Conservation (phyloP, 2,113 vertebrate species). For the Glareola pratincola region DNA sequence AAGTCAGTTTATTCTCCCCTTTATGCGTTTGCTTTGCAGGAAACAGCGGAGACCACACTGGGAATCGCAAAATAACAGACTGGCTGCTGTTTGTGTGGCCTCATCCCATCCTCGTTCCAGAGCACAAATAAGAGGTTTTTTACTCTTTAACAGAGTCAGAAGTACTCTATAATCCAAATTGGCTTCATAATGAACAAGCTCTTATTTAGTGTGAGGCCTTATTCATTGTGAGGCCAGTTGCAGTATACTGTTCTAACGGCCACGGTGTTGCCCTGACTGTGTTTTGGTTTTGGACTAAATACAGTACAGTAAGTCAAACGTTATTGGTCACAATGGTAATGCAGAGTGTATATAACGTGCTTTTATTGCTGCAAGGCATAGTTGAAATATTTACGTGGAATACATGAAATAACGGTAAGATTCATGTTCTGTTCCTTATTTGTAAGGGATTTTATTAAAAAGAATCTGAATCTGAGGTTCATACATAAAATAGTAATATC, state of each 20-base stretch:
- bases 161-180: constrained; percentile 13
- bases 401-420: constrained; percentile 47
- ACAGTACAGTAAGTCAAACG: constrained; percentile 28
- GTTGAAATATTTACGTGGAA: constrained; percentile 60
- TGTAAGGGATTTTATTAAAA: constrained; percentile 49
- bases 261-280: neutral
- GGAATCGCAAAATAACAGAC: neutral
- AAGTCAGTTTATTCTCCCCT: neutral
- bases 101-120: neutral
- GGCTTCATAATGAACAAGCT: constrained; percentile 18
- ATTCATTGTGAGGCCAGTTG: constrained; percentile 2
- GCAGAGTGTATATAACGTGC: neutral
- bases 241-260: neutral
- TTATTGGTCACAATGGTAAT: constrained; percentile 66
- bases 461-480: constrained; percentile 58
- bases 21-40: neutral
- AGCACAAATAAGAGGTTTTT: constrained; percentile 13
- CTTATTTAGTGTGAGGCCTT: constrained; percentile 39
- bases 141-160: constrained; percentile 11
- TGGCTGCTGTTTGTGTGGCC: constrained; percentile 1
- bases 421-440: constrained; percentile 59
- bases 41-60: neutral
- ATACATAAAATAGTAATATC: constrained; percentile 62
- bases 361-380: constrained; percentile 59
- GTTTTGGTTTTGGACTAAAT: constrained; percentile 55